Base-by-base conservation (phyloP, 2,113 vertebrate genomes). In the Phoenicopterus ruber region DNA sequence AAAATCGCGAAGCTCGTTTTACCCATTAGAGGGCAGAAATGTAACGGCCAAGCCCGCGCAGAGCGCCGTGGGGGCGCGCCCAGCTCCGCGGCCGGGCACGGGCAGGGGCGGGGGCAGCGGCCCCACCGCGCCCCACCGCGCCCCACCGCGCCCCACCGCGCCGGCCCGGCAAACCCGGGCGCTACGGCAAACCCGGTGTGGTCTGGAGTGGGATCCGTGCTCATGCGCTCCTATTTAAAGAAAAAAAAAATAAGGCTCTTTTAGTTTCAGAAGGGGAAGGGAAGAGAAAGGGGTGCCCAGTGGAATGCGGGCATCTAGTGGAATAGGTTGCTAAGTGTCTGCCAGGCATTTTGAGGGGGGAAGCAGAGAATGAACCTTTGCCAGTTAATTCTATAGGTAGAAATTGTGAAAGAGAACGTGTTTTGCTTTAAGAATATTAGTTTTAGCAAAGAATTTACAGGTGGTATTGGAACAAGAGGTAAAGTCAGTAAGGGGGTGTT, bases 11-110 rank as follows among this genome's bases (percentile, higher is more conserved):
- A 34, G 42, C 50, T 31, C 18, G 3, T 6, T 77, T 6, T 9
- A 6, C 79, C 90, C 98, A 54, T 63, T 89, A 97, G 98, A 76
- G 96, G 96, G 96, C 97, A 97, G 96, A 71, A 86, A 65, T 12
- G 77, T 78, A 92, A 96, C 97, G 28, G 97, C 76, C 42, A 84
- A 97, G 34, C 26, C 29, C 6, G 18, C 13, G 49, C 31, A 6
- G 24, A 47, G 9, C 10, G 61, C 22, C 26, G 58, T 4, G 14
- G 38, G 28, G n/a, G 52, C 4, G 32, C 65, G 6, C 66, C 32
- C 36, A 12, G n/a, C 25, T 29, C 72, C 5, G n/a, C 21, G 34
- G 54, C 7, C 25, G 21, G 21, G 52, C 34, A 22, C 12, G 42
- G 42, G 42, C 42, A 13, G 25, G 42, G 21, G 25, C 10, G 21